A percentile compares a stretch with the other conserved stretches of the same genome.
Conservation (phyloP, 2,113 vertebrate genomes). For the Eretmodus cyanostictus region DNA sequence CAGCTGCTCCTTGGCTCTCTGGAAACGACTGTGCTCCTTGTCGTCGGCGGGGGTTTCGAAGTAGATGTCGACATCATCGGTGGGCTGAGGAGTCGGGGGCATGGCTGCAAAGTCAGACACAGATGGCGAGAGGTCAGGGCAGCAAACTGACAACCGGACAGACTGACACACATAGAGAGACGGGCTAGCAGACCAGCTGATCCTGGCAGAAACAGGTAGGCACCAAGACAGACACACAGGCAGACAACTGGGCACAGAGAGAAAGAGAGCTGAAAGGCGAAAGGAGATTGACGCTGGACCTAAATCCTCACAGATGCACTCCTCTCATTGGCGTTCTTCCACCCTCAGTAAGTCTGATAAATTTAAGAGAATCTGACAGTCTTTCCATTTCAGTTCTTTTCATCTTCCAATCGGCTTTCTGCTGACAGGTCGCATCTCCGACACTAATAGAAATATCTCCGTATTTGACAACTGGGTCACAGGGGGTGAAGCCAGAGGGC, state of each 20-base stretch:
- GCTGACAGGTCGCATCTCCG: slow-evolving; percentile 32
- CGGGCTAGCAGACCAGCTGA: neutral
- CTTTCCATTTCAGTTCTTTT: slow-evolving; percentile 52
- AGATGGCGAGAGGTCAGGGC: neutral
- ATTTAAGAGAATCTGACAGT: slow-evolving; percentile 52
- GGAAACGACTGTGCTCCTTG: slow-evolving; percentile 94
- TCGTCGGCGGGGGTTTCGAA: slow-evolving; percentile 94
- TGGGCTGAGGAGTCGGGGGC: slow-evolving; percentile 80
- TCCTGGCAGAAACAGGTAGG: neutral
- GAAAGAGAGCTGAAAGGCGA: neutral
- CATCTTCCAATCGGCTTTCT: slow-evolving; percentile 38
- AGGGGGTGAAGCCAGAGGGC: slow-evolving; percentile 1
- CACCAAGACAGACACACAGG: neutral
- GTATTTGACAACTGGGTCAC: slow-evolving; percentile 21
- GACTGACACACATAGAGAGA: neutral
- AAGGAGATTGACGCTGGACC: neutral
- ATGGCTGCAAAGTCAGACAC: slow-evolving; percentile 51
- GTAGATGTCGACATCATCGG: slow-evolving; percentile 94
- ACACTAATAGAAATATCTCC: slow-evolving; percentile 45
- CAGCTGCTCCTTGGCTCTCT: slow-evolving; percentile 95
- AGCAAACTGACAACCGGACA: neutral
- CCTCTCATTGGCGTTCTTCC: slow-evolving; percentile 3
- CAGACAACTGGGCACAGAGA: neutral
- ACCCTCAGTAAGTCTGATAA: slow-evolving; percentile 10
- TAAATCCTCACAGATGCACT: slow-evolving; percentile 22